These are phyloP conservation scores for Coluber constrictor DNA, from an alignment of 2,797 vertebrate species.

Conservation along the genomic window DNA sequence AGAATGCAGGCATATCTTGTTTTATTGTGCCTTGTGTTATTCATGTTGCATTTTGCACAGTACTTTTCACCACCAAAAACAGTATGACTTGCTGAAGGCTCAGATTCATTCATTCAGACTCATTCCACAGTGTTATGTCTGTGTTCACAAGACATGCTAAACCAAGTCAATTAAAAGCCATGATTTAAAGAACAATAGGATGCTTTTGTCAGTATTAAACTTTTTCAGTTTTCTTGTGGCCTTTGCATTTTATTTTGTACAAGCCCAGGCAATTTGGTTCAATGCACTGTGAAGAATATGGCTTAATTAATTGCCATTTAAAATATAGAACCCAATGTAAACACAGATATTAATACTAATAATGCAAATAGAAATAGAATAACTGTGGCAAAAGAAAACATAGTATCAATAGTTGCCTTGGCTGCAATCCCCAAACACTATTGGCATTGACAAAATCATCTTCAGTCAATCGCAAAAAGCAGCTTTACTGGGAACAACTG, in stretches of 20 bases:
- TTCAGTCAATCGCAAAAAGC: neutral
- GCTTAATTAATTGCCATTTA: neutral
- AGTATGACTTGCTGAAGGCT: neutral
- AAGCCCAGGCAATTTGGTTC: neutral
- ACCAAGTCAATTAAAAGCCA: neutral
- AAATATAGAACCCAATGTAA: neutral
- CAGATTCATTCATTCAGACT: too few species aligned
- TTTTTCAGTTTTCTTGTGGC: neutral
- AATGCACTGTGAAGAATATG: neutral
- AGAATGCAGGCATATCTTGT: too few species aligned
- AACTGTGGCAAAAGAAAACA: too few species aligned
- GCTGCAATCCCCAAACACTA: neutral
- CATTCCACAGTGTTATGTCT: neutral
- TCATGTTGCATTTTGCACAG: too few species aligned
- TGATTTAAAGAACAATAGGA: neutral
- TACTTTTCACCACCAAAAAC: too few species aligned
- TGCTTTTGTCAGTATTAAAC: neutral
- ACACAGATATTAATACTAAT: neutral
- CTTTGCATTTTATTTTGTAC: neutral
- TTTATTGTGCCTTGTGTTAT: too few species aligned
- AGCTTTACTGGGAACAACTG: neutral
- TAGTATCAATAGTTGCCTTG: too few species aligned
- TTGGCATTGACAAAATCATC: neutral
- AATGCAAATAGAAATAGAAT: neutral
- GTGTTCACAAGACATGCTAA: neutral